Evolutionary conservation across 2,113 vertebrate genomes (phyloP).

Genomic region (Trinectes maculatus): DNA sequence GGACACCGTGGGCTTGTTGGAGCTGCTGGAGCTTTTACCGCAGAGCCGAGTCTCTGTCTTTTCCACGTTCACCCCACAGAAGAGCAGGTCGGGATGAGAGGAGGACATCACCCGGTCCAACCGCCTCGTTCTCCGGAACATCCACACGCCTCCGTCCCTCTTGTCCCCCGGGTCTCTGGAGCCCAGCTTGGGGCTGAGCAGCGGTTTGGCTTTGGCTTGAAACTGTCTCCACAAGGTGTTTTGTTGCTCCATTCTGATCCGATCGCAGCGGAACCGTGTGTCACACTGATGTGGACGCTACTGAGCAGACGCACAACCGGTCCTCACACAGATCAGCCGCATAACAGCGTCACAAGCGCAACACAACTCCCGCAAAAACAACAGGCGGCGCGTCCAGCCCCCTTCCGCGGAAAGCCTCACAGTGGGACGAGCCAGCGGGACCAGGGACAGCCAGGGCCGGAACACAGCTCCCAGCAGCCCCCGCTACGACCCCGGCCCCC

Average conservation of each 20-base stretch:
- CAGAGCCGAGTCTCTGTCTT: constrained; percentile 46
- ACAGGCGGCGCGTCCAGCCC: constrained; percentile 7
- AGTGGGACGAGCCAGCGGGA: too few relatives aligned
- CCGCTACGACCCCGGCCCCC: too few relatives aligned
- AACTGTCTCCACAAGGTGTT: constrained; percentile 86
- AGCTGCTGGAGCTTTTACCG: constrained; percentile 37
- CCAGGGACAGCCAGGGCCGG: too few relatives aligned
- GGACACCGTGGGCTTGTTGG: constrained; percentile 61
- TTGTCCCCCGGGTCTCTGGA: constrained; percentile 74
- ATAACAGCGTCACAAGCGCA: not conserved
- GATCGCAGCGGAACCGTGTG: not conserved
- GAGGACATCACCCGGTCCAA: constrained; percentile 89
- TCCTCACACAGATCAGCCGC: not conserved
- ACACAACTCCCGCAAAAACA: too few relatives aligned
- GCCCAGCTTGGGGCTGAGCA: constrained; percentile 73
- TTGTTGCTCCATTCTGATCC: constrained; percentile 80
- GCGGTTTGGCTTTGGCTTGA: constrained; percentile 82
- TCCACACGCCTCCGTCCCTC: constrained; percentile 71
- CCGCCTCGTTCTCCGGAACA: constrained; percentile 81
- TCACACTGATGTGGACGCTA: not conserved
- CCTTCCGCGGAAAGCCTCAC: not conserved
- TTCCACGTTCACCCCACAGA: constrained; percentile 70
- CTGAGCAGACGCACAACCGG: not conserved
- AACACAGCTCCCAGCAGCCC: too few relatives aligned
- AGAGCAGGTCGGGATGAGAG: constrained; percentile 90